These are phyloP conservation scores for Polyommatus iphigenia DNA, from an alignment of 2,888 invertebrate genomes.

Conservation along the genomic window DNA sequence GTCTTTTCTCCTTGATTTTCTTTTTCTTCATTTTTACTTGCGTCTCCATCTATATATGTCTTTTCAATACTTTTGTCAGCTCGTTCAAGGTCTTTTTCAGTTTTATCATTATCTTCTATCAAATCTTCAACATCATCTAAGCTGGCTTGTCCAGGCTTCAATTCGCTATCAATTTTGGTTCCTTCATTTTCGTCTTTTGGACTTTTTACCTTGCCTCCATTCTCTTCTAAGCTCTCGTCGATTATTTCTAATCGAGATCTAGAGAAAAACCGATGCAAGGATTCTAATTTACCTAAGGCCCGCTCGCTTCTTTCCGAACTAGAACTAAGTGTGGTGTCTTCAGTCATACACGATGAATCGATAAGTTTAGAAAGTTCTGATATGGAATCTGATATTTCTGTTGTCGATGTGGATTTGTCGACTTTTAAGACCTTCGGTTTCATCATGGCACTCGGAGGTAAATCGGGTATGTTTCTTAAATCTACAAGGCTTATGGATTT, in stretches of 20 bases:
- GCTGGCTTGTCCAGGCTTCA: constrained; percentile 65
- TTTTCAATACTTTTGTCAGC: background rate
- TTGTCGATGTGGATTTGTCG: constrained; percentile 71
- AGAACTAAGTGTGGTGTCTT: constrained; percentile 60
- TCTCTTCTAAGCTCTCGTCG: constrained; percentile 67
- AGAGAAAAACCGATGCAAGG: constrained; percentile 69
- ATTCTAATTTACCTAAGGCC: constrained; percentile 69
- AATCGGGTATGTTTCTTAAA: constrained; percentile 67
- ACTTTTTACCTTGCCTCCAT: constrained; percentile 52
- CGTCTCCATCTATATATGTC: background rate
- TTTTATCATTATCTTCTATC: constrained; percentile 57
- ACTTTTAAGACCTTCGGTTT: constrained; percentile 66
- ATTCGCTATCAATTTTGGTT: constrained; percentile 44
- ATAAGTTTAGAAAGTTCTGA: constrained; percentile 62
- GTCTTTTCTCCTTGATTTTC: background rate
- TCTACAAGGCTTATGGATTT: constrained; percentile 72
- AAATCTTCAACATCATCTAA: constrained; percentile 72
- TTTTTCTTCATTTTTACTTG: background rate
- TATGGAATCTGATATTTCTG: constrained; percentile 65
- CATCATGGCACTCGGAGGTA: constrained; percentile 68
- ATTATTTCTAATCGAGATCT: constrained; percentile 72
- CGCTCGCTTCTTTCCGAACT: constrained; percentile 63
- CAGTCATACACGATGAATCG: constrained; percentile 68
- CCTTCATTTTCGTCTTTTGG: constrained; percentile 42
- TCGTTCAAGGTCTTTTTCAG: constrained; percentile 38